Percentiles rank a stretch among this genome's conserved stretches.
Evolutionary conservation across 2,113 vertebrate species (phyloP).

Genomic region (Oxygymnocypris stewartii): DNA sequence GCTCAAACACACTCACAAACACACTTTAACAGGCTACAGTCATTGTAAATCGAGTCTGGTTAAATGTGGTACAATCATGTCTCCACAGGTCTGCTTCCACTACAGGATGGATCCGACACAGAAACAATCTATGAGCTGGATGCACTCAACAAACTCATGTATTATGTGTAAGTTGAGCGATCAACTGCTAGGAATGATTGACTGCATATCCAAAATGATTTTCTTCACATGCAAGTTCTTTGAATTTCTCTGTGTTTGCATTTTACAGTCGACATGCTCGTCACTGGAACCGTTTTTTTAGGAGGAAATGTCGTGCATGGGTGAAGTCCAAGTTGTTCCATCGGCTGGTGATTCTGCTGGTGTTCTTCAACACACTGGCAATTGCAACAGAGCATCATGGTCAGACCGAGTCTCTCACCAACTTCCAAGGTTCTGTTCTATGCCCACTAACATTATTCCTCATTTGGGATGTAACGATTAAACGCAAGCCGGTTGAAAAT

Average conservation of each 20-base stretch:
- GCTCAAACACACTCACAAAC: not conserved
- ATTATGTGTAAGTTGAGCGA: slow-evolving; percentile 81
- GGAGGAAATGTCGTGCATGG: slow-evolving; percentile 82
- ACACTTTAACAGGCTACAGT: not conserved
- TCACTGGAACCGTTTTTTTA: slow-evolving; percentile 85
- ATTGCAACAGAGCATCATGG: slow-evolving; percentile 88
- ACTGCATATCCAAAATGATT: not conserved
- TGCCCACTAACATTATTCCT: not conserved
- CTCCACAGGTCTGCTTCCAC: slow-evolving; percentile 77
- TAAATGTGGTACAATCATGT: not conserved
- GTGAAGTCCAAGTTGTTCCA: slow-evolving; percentile 89
- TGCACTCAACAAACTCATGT: slow-evolving; percentile 83
- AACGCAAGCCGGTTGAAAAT: too few species aligned
- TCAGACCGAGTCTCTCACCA: slow-evolving; percentile 81
- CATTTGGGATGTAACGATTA: too few species aligned
- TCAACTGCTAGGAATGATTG: not conserved
- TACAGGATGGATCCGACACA: slow-evolving; percentile 81
- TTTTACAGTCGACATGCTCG: slow-evolving; percentile 80
- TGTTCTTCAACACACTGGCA: slow-evolving; percentile 88
- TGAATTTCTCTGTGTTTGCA: not conserved
- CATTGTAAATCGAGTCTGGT: not conserved
- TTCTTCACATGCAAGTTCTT: not conserved
- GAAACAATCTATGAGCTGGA: slow-evolving; percentile 86
- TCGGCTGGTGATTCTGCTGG: slow-evolving; percentile 88
- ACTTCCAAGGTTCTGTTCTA: slow-evolving; percentile 80